Evolutionary conservation across 2,888 invertebrate genomes (phyloP).

Genomic region (Coronaproctus castanopsis): DNA sequence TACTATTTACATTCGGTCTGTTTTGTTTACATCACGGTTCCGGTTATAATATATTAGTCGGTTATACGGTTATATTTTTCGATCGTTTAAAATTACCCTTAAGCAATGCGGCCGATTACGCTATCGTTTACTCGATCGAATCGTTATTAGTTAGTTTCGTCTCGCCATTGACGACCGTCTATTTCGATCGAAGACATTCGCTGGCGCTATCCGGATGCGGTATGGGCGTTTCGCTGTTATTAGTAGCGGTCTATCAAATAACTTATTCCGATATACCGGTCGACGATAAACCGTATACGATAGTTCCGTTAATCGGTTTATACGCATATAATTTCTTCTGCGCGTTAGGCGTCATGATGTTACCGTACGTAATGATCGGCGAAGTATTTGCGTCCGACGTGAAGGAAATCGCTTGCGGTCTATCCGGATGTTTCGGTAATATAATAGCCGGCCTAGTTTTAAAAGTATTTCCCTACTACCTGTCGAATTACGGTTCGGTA

Average conservation of each 20-base stretch:
- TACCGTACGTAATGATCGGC: conserved; percentile 10
- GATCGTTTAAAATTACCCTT: conserved; percentile 3
- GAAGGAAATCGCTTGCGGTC: conserved; percentile 5
- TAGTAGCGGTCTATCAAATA: conserved; percentile 1
- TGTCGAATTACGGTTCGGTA: conserved; percentile 5
- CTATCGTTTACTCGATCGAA: not conserved
- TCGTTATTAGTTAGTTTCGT: conserved; percentile 4
- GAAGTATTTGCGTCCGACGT: conserved; percentile 14
- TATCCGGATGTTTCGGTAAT: conserved; percentile 1
- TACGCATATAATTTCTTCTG: conserved; percentile 9
- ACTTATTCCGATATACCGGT: not conserved
- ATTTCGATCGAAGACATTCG: conserved; percentile 1
- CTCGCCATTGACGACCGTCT: not conserved
- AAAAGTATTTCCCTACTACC: conserved; percentile 11
- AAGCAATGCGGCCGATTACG: not conserved
- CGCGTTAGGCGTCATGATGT: conserved; percentile 9
- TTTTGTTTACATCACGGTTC: not conserved
- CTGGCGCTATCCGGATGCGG: not conserved
- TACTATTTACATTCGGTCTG: not conserved
- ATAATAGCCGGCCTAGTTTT: not conserved
- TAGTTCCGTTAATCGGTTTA: conserved; percentile 1
- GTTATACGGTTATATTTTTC: conserved; percentile 2
- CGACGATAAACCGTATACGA: conserved; percentile 3
- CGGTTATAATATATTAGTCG: not conserved
- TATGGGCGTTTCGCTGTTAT: not conserved